Base-by-base conservation (phyloP, 2,888 invertebrate genomes). In the Anticlea derivata region DNA sequence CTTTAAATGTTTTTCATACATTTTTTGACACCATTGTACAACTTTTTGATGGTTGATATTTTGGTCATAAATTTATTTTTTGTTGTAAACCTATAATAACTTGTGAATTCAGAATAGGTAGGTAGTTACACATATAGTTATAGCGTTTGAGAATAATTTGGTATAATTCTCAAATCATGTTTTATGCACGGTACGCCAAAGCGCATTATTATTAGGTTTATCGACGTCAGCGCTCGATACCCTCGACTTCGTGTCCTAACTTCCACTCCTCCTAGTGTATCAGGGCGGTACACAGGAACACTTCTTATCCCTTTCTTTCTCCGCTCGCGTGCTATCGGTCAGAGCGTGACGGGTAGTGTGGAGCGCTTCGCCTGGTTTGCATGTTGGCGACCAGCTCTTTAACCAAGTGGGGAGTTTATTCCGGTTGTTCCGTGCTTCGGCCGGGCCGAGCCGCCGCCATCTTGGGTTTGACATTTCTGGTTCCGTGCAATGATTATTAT, bases 321-420 rank as follows among this genome's bases (percentile, higher is more conserved):
- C 68, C 63, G 63, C 63, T 55, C 40, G 61, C 57, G 45, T 44
- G 57, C 60, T 61, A 63, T 69, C 60, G 45, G 62, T 41, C 23
- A 33, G 63, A 70, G 58, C 57, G 76, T 56, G 74, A 78, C 39
- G 63, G 63, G 60, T 49, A 61, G 58, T 51, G 56, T 51, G 24
- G 46, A 47, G 51, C 37, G 60, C 59, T 75, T 61, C 70, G 70
- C 64, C 66, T 71, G 60, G 55, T 60, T 35, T 30, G 17, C 30
- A 46, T 31, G 23, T 24, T 55, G 35, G 46, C 38, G 38, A 50
- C 34, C 55, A 55, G 66, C 63, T 64, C 74, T 74, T 69, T 72
- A 70, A 67, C 70, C 58, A 61, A 73, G 75, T 70, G 70, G 75
- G 77, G 79, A 80, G 79, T 79, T 48, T 80, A 81, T 83, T 78